These are phyloP conservation scores for Neotoxoptera formosana DNA, from an alignment of 1,140 invertebrate species.

Conservation along the genomic window DNA sequence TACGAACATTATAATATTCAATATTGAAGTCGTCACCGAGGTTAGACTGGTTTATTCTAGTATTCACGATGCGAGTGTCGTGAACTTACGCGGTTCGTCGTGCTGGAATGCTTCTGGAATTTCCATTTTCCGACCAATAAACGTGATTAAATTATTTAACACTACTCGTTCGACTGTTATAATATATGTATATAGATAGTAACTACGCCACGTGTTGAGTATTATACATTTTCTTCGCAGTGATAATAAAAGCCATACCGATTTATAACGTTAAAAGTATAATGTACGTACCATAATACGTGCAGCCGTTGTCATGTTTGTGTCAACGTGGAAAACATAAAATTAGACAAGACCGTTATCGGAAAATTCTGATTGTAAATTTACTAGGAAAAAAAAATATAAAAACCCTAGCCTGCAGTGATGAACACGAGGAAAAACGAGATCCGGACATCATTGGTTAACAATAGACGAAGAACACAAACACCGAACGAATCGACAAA, in stretches of 20 bases:
- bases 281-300: not conserved
- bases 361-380: not conserved
- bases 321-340: not conserved
- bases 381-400: not conserved
- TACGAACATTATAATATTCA: not conserved
- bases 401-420: too few species aligned
- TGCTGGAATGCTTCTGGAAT: not conserved
- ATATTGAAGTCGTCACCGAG: not conserved
- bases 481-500: not conserved
- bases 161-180: not conserved
- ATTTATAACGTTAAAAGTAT: not conserved
- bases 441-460: not conserved
- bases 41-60: not conserved
- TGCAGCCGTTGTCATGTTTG: not conserved
- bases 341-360: not conserved
- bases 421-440: not conserved
- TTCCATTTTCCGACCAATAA: not conserved
- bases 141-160: not conserved
- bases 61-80: not conserved
- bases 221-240: not conserved
- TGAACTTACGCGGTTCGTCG: not conserved
- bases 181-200: not conserved
- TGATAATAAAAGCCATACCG: not conserved
- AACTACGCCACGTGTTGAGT: not conserved
- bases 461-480: not conserved